phyloP scores from a whole-genome alignment of 2,888 invertebrate genomes.

The Amphipoea oculea region DNA sequence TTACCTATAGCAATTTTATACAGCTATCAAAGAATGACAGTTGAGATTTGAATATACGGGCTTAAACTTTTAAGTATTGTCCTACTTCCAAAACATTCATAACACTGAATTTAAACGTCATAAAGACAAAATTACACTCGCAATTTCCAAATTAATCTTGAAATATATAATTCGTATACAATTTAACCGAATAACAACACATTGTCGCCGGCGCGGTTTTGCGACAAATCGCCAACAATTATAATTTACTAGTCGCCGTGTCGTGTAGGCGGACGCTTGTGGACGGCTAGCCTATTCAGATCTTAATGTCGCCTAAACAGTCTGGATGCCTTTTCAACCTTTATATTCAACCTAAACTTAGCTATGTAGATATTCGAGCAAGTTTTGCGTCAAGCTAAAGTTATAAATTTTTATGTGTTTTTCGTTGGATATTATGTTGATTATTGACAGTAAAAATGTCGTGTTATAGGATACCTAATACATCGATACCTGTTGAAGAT shows the following conservation, averaged over 20 bases:
- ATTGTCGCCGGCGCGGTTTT: constrained; percentile 42
- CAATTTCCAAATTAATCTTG: constrained; percentile 48
- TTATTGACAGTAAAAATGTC: constrained; percentile 22
- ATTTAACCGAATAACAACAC: constrained; percentile 49
- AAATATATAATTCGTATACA: constrained; percentile 30
- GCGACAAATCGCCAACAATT: constrained; percentile 68
- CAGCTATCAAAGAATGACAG: neutral
- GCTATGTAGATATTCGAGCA: constrained; percentile 29
- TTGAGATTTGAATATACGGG: neutral
- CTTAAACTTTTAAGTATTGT: neutral
- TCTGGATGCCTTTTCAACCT: constrained; percentile 66
- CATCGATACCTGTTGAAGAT: neutral
- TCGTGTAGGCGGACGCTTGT: constrained; percentile 60
- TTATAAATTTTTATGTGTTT: constrained; percentile 44
- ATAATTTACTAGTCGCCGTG: constrained; percentile 65
- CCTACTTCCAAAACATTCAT: neutral
- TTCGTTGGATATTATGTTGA: constrained; percentile 18
- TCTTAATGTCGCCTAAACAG: constrained; percentile 68
- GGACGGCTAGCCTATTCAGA: constrained; percentile 58
- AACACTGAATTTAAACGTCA: constrained; percentile 22
- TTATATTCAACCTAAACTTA: constrained; percentile 46
- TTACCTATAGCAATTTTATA: neutral
- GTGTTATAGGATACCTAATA: constrained; percentile 17
- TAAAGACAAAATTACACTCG: constrained; percentile 25
- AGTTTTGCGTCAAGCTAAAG: constrained; percentile 48